Conservation (phyloP, 1,140 invertebrate species). For the Ptiloglossa arizonensis region DNA sequence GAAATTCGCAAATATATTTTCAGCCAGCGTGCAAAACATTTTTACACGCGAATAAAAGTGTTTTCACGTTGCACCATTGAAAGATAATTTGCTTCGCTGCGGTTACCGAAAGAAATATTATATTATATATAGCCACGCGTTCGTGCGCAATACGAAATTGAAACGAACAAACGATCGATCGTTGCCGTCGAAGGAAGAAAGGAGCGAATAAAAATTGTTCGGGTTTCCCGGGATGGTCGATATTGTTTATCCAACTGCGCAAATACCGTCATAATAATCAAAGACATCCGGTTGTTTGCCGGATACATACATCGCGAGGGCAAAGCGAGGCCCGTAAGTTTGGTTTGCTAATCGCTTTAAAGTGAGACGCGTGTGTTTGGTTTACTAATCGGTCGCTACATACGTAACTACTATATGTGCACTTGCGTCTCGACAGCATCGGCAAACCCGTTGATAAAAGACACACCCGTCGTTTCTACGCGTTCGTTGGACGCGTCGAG, state of each 20-base stretch:
- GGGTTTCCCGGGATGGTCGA: background rate
- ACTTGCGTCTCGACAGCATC: slow-evolving; percentile 12
- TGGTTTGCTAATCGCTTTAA: slow-evolving; percentile 32
- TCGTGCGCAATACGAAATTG: too few relatives aligned
- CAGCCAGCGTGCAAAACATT: background rate
- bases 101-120: slow-evolving; percentile 16
- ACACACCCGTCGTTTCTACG: background rate
- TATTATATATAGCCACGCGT: too few relatives aligned
- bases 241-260: slow-evolving; percentile 58
- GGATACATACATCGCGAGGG: slow-evolving; percentile 17
- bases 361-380: slow-evolving; percentile 40
- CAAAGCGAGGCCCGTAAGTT: slow-evolving; percentile 36
- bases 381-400: slow-evolving; percentile 68
- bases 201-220: background rate
- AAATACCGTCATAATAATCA: slow-evolving; percentile 70
- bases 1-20: slow-evolving; percentile 12
- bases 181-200: background rate
- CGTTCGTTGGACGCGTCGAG: background rate
- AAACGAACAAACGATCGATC: too few relatives aligned
- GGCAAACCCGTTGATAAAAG: slow-evolving; percentile 19
- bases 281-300: slow-evolving; percentile 71
- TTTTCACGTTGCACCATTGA: background rate
- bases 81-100: background rate
- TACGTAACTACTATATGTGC: slow-evolving; percentile 24
- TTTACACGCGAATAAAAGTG: background rate